Percentiles rank a stretch among this genome's conserved stretches.
These are phyloP conservation scores for Arnoldichthys spilopterus DNA, from an alignment of 2,797 vertebrate species.

Conservation along the genomic window DNA sequence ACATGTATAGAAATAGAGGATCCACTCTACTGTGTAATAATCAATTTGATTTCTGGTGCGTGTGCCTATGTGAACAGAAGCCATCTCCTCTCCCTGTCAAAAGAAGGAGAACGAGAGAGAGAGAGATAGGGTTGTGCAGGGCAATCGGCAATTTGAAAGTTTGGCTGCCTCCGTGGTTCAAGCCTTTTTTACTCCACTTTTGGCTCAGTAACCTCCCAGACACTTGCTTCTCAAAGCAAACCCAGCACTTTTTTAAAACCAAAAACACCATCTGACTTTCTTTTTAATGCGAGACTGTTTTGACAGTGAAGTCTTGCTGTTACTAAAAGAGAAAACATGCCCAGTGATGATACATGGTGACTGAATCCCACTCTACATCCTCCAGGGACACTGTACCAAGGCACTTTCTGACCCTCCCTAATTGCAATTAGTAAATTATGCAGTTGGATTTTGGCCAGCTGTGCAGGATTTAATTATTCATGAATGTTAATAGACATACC, in stretches of 20 bases:
- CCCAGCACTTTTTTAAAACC: neutral
- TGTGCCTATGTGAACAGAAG: slow-evolving; percentile 38
- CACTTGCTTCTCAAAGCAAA: slow-evolving; percentile 2
- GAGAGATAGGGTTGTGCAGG: slow-evolving; percentile 25
- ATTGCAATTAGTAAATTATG: slow-evolving; percentile 81
- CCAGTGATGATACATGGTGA: slow-evolving; percentile 11
- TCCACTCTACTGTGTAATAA: slow-evolving; percentile 63
- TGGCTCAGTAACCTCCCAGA: slow-evolving; percentile 10
- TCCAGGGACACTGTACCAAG: slow-evolving; percentile 41
- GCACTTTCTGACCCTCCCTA: slow-evolving; percentile 65
- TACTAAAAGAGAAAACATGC: neutral
- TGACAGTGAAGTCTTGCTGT: neutral
- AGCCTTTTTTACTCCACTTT: slow-evolving; percentile 27
- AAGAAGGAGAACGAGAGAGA: slow-evolving; percentile 17
- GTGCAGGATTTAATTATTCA: slow-evolving; percentile 78
- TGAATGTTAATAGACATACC: slow-evolving; percentile 73
- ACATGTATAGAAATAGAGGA: slow-evolving; percentile 59
- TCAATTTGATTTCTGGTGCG: slow-evolving; percentile 59
- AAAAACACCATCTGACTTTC: neutral
- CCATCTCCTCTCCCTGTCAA: slow-evolving; percentile 54
- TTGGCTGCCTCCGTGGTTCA: slow-evolving; percentile 28
- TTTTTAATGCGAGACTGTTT: neutral
- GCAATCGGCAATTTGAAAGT: slow-evolving; percentile 53
- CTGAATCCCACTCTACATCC: slow-evolving; percentile 32
- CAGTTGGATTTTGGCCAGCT: slow-evolving; percentile 77